Base-by-base conservation (phyloP, 2,113 vertebrate genomes). In the Phainopepla nitens region DNA sequence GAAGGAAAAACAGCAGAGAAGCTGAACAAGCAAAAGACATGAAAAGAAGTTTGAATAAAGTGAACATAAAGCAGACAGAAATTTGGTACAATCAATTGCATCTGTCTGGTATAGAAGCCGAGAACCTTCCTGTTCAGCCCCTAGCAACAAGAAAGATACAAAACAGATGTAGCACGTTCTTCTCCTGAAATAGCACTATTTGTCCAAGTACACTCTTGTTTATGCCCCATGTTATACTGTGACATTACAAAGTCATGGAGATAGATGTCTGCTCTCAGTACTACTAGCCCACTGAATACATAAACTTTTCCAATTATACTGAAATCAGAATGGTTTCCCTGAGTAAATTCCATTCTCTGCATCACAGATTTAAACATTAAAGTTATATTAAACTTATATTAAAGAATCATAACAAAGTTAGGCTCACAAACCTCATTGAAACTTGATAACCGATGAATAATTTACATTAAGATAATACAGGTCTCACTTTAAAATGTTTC, bases 331-430 rank as follows among this genome's bases (percentile, higher is more conserved):
- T 64, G 44, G 54, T 60, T 95, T 94, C 58, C 47, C 51, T 49
- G 39, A 96, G 64, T 49, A 94, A 94, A 93, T 81, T 94, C 83
- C 85, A 93, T 88, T 96, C 87, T 47, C 51, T 91, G 82, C 85
- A 94, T 94, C 87, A 93, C 29, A 96, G 75, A 88, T 86, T 96
- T 83, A 90, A 96, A 95, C 86, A 95, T 92, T 95, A 92, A 93
- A 87, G 41, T 91, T 87, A 73, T 90, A 93, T 93, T 94, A 90
- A 90, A 95, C 66, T 71, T 93, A 70, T 90, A 93, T 82, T 96
- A 97, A 94, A 96, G 66, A 95, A 86, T 31, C 58, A 78, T 94
- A 94, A 96, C 80, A 73, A 93, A 94, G 54, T 92, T 77, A 90
- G 58, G 22, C 88, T 93, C 71, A 86, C 62, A 95, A 94, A 85